Conservation (phyloP, 2,113 vertebrate species). For the Oncorhynchus tshawytscha region DNA sequence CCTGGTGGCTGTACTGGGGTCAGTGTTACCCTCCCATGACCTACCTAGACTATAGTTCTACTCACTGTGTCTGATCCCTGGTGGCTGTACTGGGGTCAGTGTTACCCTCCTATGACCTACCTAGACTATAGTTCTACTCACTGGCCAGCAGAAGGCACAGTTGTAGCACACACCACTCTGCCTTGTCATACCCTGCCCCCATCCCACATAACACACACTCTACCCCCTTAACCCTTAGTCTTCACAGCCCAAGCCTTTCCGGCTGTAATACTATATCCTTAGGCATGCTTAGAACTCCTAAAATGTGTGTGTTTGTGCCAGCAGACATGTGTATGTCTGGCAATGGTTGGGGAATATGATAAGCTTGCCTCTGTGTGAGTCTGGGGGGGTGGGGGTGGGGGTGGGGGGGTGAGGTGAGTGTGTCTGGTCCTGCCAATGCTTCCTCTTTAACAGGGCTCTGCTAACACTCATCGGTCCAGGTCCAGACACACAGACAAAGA, state of each 20-base stretch:
- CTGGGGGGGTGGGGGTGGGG: no score
- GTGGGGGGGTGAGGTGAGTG: conserved; percentile 75
- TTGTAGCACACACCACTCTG: conserved; percentile 37
- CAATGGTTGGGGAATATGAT: conserved; percentile 80
- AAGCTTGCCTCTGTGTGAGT: conserved; percentile 73
- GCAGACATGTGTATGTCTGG: conserved; percentile 10
- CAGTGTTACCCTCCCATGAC: background rate
- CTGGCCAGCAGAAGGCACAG: conserved; percentile 66
- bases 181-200: conserved; percentile 26
- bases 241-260: background rate
- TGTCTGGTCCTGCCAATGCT: conserved; percentile 82
- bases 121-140: conserved; percentile 16
- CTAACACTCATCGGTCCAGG: conserved; percentile 80
- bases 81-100: no score
- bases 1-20: background rate
- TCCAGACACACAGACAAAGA: conserved; percentile 70
- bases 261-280: conserved; percentile 53
- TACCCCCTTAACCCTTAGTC: conserved; percentile 1
- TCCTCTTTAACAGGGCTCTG: conserved; percentile 84
- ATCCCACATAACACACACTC: background rate
- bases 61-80: background rate
- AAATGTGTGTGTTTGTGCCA: conserved; percentile 45
- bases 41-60: background rate
- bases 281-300: conserved; percentile 72
- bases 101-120: background rate